phyloP scores from a whole-genome alignment of 2,888 invertebrate genomes.

The Gastracanthus pulcherrimus region DNA sequence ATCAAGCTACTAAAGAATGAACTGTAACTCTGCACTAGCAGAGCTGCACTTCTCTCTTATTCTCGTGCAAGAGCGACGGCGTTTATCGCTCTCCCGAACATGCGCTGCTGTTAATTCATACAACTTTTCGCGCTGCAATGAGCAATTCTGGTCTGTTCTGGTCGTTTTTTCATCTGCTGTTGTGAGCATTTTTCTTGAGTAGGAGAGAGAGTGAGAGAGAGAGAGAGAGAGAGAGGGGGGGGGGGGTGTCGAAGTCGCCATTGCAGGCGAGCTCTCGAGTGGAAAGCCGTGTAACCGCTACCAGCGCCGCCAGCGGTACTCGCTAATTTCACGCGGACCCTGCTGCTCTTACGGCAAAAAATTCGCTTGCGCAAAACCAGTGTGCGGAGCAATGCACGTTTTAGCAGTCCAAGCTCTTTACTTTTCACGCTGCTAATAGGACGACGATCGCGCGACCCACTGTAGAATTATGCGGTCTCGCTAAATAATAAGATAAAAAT shows the following conservation, averaged over 20 bases:
- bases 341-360: not conserved
- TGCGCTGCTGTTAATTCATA: constrained; percentile 15
- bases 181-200: not conserved
- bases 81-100: constrained; percentile 5
- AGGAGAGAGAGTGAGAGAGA: not conserved
- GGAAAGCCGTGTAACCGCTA: not conserved
- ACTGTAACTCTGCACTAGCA: not conserved
- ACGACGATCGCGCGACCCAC: not conserved
- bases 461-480: not conserved
- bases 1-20: constrained; percentile 26
- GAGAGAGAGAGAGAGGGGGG: not conserved
- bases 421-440: not conserved
- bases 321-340: not conserved
- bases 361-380: not conserved
- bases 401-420: too few relatives aligned
- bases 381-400: too few relatives aligned
- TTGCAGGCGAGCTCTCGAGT: not conserved
- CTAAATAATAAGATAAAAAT: not conserved
- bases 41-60: too few relatives aligned
- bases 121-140: constrained; percentile 39
- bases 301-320: not conserved
- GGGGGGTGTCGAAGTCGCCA: not conserved
- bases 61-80: not conserved
- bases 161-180: not conserved
- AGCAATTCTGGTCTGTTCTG: constrained; percentile 8